phyloP scores from a whole-genome alignment of 1,140 invertebrate genomes.

The Rhyacophila brunnea region DNA sequence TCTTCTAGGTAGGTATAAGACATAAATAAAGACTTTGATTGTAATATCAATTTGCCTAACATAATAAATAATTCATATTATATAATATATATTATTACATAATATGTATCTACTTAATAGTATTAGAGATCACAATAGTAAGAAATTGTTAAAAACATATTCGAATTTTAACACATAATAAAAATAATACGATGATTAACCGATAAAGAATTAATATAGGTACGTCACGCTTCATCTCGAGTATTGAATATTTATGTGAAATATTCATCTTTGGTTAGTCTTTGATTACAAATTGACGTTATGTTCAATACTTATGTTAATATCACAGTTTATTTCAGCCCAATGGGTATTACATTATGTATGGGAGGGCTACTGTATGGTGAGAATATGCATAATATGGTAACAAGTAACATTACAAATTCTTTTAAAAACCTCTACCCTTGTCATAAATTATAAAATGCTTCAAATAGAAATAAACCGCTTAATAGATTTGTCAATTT shows the following conservation, averaged over 20 bases:
- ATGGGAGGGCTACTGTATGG: not conserved
- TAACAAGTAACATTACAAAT: constrained; percentile 11
- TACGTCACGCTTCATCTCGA: not conserved
- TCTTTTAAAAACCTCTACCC: not conserved
- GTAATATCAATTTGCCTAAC: too few species aligned
- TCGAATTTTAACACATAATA: not conserved
- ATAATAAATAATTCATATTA: too few species aligned
- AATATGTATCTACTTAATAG: too few species aligned
- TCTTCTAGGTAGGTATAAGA: too few species aligned
- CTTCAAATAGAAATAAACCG: not conserved
- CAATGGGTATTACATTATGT: not conserved
- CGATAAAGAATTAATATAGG: not conserved
- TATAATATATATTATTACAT: too few species aligned
- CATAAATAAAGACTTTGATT: too few species aligned
- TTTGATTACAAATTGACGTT: constrained; percentile 25
- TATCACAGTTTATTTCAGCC: constrained; percentile 26
- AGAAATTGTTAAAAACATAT: not conserved
- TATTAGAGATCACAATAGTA: constrained; percentile 1
- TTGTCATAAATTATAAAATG: not conserved
- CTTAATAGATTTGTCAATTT: not conserved
- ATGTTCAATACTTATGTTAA: constrained; percentile 24
- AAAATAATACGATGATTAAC: not conserved
- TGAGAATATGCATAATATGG: constrained; percentile 10
- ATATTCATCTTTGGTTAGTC: not conserved
- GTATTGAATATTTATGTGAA: not conserved